Evolutionary conservation across 2,113 vertebrate genomes (phyloP), one percentile per base, ranked within the genome.

Genomic region (Sciurus niger): DNA sequence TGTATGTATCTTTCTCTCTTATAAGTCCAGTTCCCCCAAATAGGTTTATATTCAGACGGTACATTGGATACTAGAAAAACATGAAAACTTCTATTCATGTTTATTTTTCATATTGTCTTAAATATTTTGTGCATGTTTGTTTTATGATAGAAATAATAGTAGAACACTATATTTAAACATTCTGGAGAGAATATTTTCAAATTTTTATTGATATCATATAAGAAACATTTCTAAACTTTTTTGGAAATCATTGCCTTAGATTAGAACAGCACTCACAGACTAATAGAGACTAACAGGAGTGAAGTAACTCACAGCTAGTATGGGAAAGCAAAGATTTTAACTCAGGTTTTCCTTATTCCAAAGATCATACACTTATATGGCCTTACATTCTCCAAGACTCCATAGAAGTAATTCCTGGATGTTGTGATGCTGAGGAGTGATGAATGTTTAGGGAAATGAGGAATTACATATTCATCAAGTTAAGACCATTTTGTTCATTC

Each of bases 61-160:
- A 48, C 30, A 46, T 46, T 89, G 37, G 63, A 86, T 80, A 55
- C 51, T 80, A 51, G 51, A 58, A 90, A 89, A 90, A 68, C 10
- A 82, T 65, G 46, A 90, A 9, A 80, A 86, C 20, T 58, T 85
- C 17, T 90, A 24, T 37, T 72, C 13, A 55, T 84, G 67, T 87
- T 83, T 76, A 34, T 70, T 93, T 60, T 90, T 93, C 37, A n/a
- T 90, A 74, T 74, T 92, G 80, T 48, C 22, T 88, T 73, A 93
- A 72, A 70, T 77, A 87, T 72, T 87, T 30, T 72, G 3, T 79
- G 2, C 51, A 32, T 32, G 4, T 80, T 32, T 80, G 25, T 55
- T 92, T 96, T 84, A 55, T 73, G 78, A 65, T 88, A 94, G 25
- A 88, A 93, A 82, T 91, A 80, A 43, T 80, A 70, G 7, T 63